A percentile compares a stretch with the other conserved stretches of the same genome.
Evolutionary conservation across 2,113 vertebrate species (phyloP).

Genomic region (Edolisoma coerulescens): DNA sequence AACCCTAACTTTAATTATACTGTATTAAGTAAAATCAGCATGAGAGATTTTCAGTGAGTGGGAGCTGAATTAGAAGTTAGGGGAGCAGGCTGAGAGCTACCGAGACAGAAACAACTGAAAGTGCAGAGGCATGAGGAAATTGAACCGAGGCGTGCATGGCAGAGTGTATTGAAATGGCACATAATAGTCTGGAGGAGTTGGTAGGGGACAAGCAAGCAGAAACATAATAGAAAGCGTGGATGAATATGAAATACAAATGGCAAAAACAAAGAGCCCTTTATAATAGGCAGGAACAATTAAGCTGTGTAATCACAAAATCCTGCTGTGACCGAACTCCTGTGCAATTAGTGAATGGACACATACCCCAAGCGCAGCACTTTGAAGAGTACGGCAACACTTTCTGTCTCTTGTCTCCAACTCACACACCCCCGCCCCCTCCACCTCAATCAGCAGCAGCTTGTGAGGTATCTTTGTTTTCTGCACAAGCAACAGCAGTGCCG

Average conservation of each 20-base stretch:
- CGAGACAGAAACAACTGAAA: not conserved
- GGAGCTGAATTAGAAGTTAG: constrained; percentile 41
- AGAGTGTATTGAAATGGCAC: not conserved
- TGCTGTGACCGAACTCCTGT: not conserved
- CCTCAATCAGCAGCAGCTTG: not conserved
- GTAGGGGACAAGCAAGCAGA: not conserved
- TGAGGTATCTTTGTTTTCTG: not conserved
- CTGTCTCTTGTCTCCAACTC: not conserved
- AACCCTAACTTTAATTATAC: not conserved
- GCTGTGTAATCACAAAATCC: constrained; percentile 4
- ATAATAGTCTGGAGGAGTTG: not conserved
- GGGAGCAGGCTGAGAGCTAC: constrained; percentile 20
- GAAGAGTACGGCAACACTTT: not conserved
- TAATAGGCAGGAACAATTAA: not conserved
- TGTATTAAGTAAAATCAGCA: constrained; percentile 40
- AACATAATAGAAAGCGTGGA: not conserved
- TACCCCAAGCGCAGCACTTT: not conserved
- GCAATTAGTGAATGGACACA: not conserved
- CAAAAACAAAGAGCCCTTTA: constrained; percentile 19
- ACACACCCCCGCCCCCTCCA: fast-evolving
- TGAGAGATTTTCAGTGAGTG: not conserved
- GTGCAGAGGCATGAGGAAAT: constrained; percentile 1
- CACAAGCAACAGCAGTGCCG: fast-evolving
- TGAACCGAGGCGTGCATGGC: not conserved
- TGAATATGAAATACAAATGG: constrained; percentile 39